phyloP scores from a whole-genome alignment of 2,888 invertebrate genomes.

The Malacosoma neustria region DNA sequence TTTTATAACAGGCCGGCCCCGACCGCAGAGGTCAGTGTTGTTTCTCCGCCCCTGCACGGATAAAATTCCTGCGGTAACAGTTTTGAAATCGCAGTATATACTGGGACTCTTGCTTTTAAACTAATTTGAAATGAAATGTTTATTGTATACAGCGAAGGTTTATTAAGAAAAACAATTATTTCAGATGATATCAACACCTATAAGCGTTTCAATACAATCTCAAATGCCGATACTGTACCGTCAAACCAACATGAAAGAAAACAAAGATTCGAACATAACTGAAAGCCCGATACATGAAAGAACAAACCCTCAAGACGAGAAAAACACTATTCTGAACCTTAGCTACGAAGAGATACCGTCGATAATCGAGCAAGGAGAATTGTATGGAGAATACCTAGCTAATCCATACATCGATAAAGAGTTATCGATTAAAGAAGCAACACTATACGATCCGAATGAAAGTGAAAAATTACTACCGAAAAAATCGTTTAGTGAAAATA shows the following conservation, averaged over 20 bases:
- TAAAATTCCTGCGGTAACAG: too few relatives aligned
- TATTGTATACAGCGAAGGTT: too few relatives aligned
- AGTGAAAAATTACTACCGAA: slow-evolving; percentile 25
- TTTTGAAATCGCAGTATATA: too few relatives aligned
- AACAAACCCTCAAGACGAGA: slow-evolving; percentile 2
- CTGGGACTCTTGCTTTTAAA: too few relatives aligned
- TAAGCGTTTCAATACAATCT: slow-evolving; percentile 64
- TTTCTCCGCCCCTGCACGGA: too few relatives aligned
- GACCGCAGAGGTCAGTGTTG: too few relatives aligned
- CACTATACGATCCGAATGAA: slow-evolving; percentile 42
- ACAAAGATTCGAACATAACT: slow-evolving; percentile 3
- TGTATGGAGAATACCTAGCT: slow-evolving; percentile 73
- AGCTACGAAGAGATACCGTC: slow-evolving; percentile 18
- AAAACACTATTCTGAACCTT: slow-evolving; percentile 11
- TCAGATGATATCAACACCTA: slow-evolving; percentile 80
- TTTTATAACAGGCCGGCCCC: too few relatives aligned
- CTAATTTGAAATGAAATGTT: too few relatives aligned
- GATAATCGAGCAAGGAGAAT: slow-evolving; percentile 34
- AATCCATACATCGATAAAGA: slow-evolving; percentile 71
- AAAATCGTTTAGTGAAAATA: slow-evolving; percentile 54
- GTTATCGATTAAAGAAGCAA: slow-evolving; percentile 33
- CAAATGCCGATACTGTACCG: slow-evolving; percentile 53
- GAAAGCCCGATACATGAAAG: neutral
- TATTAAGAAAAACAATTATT: too few relatives aligned
- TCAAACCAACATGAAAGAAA: slow-evolving; percentile 18